These are phyloP conservation scores for Melipona bicolor DNA, from an alignment of 2,888 invertebrate species.

Conservation along the genomic window DNA sequence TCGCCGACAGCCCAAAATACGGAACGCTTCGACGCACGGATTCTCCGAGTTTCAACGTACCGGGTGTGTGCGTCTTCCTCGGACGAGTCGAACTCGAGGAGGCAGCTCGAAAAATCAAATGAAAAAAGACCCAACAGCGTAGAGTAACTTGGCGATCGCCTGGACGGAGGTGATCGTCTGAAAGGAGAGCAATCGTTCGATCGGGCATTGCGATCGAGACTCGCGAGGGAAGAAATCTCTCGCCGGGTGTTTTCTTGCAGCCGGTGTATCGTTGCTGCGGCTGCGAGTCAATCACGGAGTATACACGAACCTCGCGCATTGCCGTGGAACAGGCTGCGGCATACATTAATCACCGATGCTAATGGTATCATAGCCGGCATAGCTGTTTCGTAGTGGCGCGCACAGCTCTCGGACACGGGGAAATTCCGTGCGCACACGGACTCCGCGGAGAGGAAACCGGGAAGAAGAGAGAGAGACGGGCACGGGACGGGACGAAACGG, in stretches of 20 bases:
- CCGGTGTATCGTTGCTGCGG: slow-evolving; percentile 35
- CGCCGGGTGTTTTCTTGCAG: too few species aligned
- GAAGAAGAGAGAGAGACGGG: slow-evolving; percentile 17
- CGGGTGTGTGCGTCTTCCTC: slow-evolving; percentile 39
- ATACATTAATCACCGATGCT: slow-evolving; percentile 83
- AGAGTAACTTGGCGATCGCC: too few species aligned
- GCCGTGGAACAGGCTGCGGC: slow-evolving; percentile 78
- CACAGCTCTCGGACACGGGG: slow-evolving; percentile 50
- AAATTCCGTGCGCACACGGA: slow-evolving; percentile 19
- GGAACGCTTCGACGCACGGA: slow-evolving; percentile 51
- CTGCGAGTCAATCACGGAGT: slow-evolving; percentile 79
- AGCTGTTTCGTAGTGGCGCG: slow-evolving; percentile 70
- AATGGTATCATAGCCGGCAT: slow-evolving; percentile 82
- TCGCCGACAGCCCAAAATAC: slow-evolving; percentile 62
- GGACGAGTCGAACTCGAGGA: too few species aligned
- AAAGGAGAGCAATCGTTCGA: too few species aligned
- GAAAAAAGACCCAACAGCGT: too few species aligned
- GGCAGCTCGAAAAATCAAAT: too few species aligned
- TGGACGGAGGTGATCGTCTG: too few species aligned
- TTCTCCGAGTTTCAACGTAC: slow-evolving; percentile 38
- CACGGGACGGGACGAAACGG: neutral
- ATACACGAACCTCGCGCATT: slow-evolving; percentile 74
- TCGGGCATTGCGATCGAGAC: too few species aligned
- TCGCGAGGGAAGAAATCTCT: too few species aligned
- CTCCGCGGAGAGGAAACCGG: slow-evolving; percentile 24